These are phyloP conservation scores for Eulemur coronatus DNA, from an alignment of 2,797 vertebrate species.

Conservation along the genomic window DNA sequence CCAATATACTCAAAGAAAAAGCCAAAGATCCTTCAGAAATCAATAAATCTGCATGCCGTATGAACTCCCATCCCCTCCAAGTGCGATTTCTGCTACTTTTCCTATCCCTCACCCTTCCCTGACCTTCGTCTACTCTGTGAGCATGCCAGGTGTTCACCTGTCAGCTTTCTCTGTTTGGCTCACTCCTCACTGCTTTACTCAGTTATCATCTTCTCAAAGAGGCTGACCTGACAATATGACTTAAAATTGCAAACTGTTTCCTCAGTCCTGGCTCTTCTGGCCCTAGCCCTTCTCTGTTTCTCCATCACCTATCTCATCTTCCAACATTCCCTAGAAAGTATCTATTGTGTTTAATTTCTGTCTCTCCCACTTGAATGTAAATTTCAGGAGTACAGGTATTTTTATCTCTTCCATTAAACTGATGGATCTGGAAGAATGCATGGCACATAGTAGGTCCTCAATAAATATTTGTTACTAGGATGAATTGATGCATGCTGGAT, in stretches of 20 bases:
- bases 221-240: too few relatives aligned
- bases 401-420: neutral
- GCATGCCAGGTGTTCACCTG: neutral
- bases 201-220: neutral
- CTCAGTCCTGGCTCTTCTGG: neutral
- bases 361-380: neutral
- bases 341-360: neutral
- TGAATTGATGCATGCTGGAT: neutral
- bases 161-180: neutral
- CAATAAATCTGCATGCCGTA: rapidly evolving
- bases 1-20: neutral
- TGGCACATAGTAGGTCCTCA: neutral
- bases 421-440: neutral
- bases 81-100: neutral
- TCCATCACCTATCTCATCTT: neutral
- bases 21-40: neutral
- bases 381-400: neutral
- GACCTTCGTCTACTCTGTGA: neutral
- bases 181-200: neutral
- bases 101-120: neutral
- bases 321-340: neutral
- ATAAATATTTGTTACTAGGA: neutral
- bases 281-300: neutral
- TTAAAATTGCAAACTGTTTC: neutral
- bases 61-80: neutral